Base-by-base conservation (phyloP, 2,888 invertebrate genomes). In the Calameuta pallipes region DNA sequence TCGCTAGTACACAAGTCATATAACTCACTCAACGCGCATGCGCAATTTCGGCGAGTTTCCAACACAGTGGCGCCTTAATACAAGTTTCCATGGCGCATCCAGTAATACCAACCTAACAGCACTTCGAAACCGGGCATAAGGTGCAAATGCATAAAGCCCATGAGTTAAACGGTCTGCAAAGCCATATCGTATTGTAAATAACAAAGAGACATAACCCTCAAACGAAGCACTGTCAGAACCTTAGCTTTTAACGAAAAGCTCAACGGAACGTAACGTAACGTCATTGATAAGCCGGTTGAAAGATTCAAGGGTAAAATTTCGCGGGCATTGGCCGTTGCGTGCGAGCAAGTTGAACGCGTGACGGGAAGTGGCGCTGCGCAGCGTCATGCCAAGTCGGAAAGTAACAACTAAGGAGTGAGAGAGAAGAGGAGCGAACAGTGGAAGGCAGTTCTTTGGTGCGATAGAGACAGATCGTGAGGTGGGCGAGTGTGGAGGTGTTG, bases 321-420 rank as follows among this genome's bases (percentile, higher is more conserved):
- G 78, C 78, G 78, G 78, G 69, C 15, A 41, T 70, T 0, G 56
- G 23, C 23, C 56, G 56, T 56, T 56, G 23, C 56, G 56, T n/a
- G 74, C 74, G 36, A 12, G 13, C 36, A 34, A 36, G 36, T 34
- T 68, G 68, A 56, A 78, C 75, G 78, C 78, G 75, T 78, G 78
- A 73, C 73, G 78, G 78, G 76, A 76, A 78, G 75, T 78, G 75
- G 78, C 78, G 34, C 71, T 71, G 71, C 71, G 71, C 71, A 31
- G 71, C 71, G 71, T 13, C 71, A 34, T 34, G 71, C 71, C 71
- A 34, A 13, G 71, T 71, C 56, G 23, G 23, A 80, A 70, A 79
- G 78, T 71, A 76, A 75, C 70, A 77, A 78, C 79, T 74, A 79
- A 80, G 73, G 73, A 74, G 78, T 78, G 76, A 76, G 69, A 79